phyloP scores from a whole-genome alignment of 2,113 vertebrate genomes.

The Calidris pugnax region DNA sequence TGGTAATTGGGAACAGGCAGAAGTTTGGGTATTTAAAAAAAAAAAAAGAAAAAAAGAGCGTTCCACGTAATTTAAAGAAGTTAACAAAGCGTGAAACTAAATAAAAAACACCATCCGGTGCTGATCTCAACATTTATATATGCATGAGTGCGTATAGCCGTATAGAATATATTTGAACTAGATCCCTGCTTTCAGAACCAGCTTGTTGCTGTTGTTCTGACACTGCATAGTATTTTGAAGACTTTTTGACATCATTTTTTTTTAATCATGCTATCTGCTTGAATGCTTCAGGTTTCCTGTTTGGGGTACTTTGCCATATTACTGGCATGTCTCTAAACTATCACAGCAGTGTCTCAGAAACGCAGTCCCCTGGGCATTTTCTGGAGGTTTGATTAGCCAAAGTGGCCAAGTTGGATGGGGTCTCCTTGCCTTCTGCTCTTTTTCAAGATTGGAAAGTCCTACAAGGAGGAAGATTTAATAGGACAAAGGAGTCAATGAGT shows the following conservation, averaged over 20 bases:
- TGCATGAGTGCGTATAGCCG: neutral
- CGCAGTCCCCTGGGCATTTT: accelerated
- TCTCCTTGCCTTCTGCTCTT: neutral
- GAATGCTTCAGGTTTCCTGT: neutral
- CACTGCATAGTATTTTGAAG: neutral
- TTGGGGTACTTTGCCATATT: neutral
- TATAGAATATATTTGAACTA: neutral
- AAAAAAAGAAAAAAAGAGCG: neutral
- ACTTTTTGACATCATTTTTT: neutral
- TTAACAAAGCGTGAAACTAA: slow-evolving; percentile 37
- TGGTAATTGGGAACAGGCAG: too few species aligned
- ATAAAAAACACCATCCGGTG: slow-evolving; percentile 29
- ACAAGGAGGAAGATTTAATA: neutral
- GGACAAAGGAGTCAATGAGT: neutral
- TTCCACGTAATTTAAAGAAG: slow-evolving; percentile 16
- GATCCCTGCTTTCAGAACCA: neutral
- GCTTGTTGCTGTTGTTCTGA: neutral
- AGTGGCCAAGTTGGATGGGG: neutral
- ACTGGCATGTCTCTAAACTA: accelerated
- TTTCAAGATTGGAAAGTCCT: neutral
- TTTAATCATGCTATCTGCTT: neutral
- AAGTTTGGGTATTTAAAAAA: too few species aligned
- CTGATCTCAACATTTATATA: slow-evolving; percentile 23
- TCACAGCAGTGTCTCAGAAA: accelerated
- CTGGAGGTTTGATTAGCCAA: neutral